A percentile compares a stretch with the other conserved stretches of the same genome.
Conservation (phyloP, 2,797 vertebrate species). For the Aotus griseimembra region DNA sequence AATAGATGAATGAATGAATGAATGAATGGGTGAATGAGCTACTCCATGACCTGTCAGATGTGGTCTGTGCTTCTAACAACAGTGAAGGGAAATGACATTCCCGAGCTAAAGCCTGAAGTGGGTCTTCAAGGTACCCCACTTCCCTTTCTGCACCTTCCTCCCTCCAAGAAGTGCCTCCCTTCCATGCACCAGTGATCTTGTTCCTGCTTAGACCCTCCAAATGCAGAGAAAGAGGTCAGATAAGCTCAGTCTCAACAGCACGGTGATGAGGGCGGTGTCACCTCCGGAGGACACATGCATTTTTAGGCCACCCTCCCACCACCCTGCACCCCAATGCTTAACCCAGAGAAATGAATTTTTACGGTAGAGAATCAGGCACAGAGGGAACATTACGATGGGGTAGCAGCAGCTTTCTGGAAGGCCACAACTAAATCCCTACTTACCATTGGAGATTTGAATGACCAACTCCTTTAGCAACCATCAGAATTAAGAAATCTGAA, state of each 20-base stretch:
- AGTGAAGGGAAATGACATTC: neutral
- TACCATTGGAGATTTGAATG: neutral
- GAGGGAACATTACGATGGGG: neutral
- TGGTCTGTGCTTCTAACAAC: neutral
- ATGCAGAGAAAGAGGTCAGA: neutral
- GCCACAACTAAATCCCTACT: neutral
- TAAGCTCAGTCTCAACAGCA: neutral
- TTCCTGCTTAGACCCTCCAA: neutral
- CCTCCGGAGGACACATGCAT: neutral
- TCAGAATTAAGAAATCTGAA: neutral
- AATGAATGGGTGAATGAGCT: neutral
- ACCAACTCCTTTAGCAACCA: neutral
- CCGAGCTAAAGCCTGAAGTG: neutral
- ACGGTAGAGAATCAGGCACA: neutral
- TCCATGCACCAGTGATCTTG: too few species aligned
- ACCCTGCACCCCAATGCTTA: neutral
- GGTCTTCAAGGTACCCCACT: neutral
- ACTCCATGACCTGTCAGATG: neutral
- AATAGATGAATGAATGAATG: neutral
- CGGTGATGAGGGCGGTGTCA: accelerated
- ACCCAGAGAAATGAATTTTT: neutral
- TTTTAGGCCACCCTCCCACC: neutral
- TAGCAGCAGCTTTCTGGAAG: neutral
- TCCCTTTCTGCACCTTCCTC: neutral
- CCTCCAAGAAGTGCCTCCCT: neutral